Evolutionary conservation across 2,888 invertebrate genomes (phyloP).

Genomic region (Cephus sareptanus): DNA sequence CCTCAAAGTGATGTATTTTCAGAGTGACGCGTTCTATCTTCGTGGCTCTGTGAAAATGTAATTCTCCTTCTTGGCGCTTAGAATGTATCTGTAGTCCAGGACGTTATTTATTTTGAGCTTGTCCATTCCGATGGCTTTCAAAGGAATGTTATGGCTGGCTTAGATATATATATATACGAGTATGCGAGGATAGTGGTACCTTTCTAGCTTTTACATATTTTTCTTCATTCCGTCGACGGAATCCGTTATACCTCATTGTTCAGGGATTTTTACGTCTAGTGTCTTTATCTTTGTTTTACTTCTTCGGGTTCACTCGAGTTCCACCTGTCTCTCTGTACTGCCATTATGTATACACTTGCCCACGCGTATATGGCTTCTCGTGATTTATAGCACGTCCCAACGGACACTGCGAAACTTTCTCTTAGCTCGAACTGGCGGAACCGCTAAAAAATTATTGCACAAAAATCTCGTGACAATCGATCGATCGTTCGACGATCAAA

Average conservation of each 20-base stretch:
- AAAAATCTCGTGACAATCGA: neutral
- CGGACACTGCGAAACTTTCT: neutral
- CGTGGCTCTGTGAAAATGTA: neutral
- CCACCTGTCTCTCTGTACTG: neutral
- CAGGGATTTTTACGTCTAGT: neutral
- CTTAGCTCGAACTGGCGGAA: neutral
- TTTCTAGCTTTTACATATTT: neutral
- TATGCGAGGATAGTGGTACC: neutral
- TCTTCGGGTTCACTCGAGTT: neutral
- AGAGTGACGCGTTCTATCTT: neutral
- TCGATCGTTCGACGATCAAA: neutral
- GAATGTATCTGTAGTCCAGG: neutral
- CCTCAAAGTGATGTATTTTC: constrained; percentile 26
- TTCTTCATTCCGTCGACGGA: neutral
- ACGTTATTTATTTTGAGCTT: neutral
- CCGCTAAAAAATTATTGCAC: neutral
- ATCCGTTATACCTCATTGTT: neutral
- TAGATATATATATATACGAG: neutral
- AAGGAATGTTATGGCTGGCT: neutral
- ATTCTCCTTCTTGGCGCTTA: neutral
- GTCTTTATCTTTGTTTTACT: neutral
- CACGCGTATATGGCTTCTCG: neutral
- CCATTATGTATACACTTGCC: neutral
- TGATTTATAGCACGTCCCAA: neutral
- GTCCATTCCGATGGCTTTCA: neutral